Evolutionary conservation across 2,888 invertebrate species (phyloP), one percentile per base, ranked within the genome.

Genomic region (Melanchra persicariae): DNA sequence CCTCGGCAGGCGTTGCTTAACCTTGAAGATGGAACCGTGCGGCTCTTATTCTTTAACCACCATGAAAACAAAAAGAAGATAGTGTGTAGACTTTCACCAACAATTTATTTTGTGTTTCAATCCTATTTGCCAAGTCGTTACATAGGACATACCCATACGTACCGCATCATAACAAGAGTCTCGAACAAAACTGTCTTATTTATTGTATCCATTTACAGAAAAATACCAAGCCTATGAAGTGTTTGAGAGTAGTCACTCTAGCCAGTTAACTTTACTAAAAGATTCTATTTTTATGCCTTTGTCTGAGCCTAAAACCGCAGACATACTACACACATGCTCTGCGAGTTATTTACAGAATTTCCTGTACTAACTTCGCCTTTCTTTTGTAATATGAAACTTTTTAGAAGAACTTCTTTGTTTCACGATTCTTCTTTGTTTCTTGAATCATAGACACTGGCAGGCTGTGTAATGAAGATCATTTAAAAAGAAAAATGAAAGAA

Each of bases 281-380:
- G 52, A 52, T 57, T 70, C 26, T 61, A 75, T 67, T 70, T 80
- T 57, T 60, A 69, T 62, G 49, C 66, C 49, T 70, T 59, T 67
- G 43, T 75, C 34, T 45, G 26, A 47, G 43, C 49, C 37, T 49
- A 55, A n/a, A 66, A 10, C 63, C 51, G 30, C 65, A 69, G 60
- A 69, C 57, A 73, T 77, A 73, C 22, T n/a, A 57, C 26, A 54
- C 82, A 81, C 26, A 63, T 73, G 69, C 49, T 73, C 37, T 60
- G 49, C 64, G 57, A 69, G 43, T 81, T 72, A 79, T 64, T 69
- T 52, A 64, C 47, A 19, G 49, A 70, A 63, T 54, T 61, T 52
- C 19, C 45, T 52, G 34, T 37, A 8, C n/a, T 49, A 55, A 59
- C 37, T 40, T 58, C 10, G 17, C 2, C 24, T 40, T 55, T 62